Percentiles rank a stretch among this genome's conserved stretches.
Conservation (phyloP, 1,140 invertebrate genomes). For the Piezodorus guildinii region DNA sequence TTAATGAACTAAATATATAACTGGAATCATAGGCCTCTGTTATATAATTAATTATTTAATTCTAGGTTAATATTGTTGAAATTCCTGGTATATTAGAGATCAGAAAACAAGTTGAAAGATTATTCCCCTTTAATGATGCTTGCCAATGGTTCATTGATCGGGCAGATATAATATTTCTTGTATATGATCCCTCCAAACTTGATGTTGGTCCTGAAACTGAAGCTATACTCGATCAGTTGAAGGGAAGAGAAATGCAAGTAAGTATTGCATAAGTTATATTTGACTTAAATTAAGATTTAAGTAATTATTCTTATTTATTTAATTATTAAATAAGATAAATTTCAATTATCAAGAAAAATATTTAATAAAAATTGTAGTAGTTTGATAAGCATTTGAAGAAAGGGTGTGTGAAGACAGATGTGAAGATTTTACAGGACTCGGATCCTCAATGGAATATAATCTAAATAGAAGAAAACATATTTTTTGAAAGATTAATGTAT, state of each 20-base stretch:
- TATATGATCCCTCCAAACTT: slow-evolving; percentile 89
- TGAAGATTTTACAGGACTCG: no score
- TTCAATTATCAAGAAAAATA: no score
- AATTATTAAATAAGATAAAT: slow-evolving; percentile 23
- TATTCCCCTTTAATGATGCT: slow-evolving; percentile 90
- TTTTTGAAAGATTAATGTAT: no score
- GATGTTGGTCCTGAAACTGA: slow-evolving; percentile 90
- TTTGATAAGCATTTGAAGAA: no score
- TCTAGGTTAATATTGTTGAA: slow-evolving; percentile 87
- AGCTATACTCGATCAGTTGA: slow-evolving; percentile 82
- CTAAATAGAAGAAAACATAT: no score
- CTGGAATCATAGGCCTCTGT: background rate
- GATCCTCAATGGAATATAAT: no score
- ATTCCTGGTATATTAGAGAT: slow-evolving; percentile 92
- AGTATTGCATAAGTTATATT: slow-evolving; percentile 18
- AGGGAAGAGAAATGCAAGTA: slow-evolving; percentile 82
- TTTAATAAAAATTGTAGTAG: no score
- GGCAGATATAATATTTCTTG: slow-evolving; percentile 86
- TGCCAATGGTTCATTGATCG: slow-evolving; percentile 95
- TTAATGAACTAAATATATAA: background rate
- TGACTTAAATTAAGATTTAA: no score
- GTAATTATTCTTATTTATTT: slow-evolving; percentile 30
- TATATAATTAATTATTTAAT: slow-evolving; percentile 15
- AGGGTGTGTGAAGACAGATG: no score
- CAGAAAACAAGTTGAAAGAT: slow-evolving; percentile 78